These are phyloP conservation scores for Pelmatolapia mariae DNA, from an alignment of 2,113 vertebrate genomes.

Conservation along the genomic window DNA sequence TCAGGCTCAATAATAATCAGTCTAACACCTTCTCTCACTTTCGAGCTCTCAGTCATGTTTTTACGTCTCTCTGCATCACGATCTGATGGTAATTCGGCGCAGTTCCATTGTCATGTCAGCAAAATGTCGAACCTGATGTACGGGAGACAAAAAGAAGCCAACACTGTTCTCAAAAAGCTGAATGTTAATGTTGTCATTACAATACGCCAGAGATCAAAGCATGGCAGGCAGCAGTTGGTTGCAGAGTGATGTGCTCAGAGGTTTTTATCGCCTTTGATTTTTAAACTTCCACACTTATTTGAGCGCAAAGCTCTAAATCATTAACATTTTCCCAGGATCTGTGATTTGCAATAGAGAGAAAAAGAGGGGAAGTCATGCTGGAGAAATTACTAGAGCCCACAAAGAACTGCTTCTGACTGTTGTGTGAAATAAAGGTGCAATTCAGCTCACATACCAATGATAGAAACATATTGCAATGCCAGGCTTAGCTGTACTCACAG, in stretches of 20 bases:
- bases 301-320: not conserved
- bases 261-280: not conserved
- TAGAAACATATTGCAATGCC: not conserved
- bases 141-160: not conserved
- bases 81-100: not conserved
- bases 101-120: not conserved
- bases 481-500: not conserved
- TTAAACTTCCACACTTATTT: not conserved
- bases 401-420: not conserved
- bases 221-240: not conserved
- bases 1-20: not conserved
- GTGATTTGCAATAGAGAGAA: not conserved
- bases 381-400: not conserved
- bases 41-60: not conserved
- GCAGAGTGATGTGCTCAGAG: not conserved
- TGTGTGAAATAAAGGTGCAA: not conserved
- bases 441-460: not conserved
- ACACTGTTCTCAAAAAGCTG: not conserved
- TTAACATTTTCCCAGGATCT: not conserved
- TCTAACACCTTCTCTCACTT: not conserved
- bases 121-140: not conserved
- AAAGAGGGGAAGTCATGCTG: not conserved
- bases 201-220: constrained; percentile 3
- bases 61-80: not conserved
- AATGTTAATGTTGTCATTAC: not conserved